Percentiles rank a stretch among this genome's conserved stretches.
Conservation (phyloP, 2,797 vertebrate genomes). For the Acanthurus tractus region DNA sequence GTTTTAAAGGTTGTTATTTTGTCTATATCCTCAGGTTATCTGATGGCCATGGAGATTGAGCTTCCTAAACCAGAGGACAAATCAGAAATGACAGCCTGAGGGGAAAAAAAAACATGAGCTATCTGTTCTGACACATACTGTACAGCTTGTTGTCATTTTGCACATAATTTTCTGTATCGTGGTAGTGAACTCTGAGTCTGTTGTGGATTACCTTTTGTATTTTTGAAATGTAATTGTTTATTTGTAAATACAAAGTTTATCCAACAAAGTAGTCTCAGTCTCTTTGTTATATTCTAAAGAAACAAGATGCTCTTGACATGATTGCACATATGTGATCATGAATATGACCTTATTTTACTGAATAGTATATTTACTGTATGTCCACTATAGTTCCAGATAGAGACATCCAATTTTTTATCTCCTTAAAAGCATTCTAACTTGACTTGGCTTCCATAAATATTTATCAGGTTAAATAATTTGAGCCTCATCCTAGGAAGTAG, state of each 20-base stretch:
- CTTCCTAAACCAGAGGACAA: constrained; percentile 83
- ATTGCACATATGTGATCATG: background rate
- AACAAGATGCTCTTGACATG: background rate
- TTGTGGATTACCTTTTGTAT: constrained; percentile 58
- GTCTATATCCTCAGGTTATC: constrained; percentile 82
- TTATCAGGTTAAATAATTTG: too few species aligned
- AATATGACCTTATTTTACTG: background rate
- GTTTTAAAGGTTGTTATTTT: background rate
- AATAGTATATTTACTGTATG: background rate
- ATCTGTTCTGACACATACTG: background rate
- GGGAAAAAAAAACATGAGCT: background rate
- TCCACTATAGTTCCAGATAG: too few species aligned
- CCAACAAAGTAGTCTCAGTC: background rate
- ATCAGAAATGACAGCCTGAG: constrained; percentile 83
- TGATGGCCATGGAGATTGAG: constrained; percentile 90
- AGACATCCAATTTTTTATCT: too few species aligned
- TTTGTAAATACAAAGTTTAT: constrained; percentile 61
- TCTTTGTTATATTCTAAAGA: constrained; percentile 1
- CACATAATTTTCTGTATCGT: constrained; percentile 52
- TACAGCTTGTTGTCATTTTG: constrained; percentile 40
- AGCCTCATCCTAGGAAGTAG: too few species aligned
- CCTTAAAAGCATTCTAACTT: too few species aligned
- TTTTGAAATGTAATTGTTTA: constrained; percentile 18
- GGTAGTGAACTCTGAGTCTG: constrained; percentile 26
- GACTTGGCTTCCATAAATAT: too few species aligned